Conservation (phyloP, 2,113 vertebrate genomes). For the Centropus bengalensis region DNA sequence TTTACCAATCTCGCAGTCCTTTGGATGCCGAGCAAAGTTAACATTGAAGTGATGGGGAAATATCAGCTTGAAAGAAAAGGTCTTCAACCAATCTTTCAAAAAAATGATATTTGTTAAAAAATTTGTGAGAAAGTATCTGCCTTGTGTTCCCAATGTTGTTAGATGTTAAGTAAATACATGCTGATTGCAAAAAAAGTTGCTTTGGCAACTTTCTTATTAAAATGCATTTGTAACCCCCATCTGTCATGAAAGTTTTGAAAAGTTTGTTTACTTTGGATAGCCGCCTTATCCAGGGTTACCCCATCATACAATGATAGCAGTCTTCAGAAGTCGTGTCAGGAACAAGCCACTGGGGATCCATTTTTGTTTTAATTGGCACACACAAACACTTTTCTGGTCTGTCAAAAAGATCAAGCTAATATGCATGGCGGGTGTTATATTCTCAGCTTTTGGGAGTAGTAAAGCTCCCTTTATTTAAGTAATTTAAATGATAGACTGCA, state of each 20-base stretch:
- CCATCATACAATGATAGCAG: slow-evolving; percentile 85
- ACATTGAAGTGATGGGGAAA: slow-evolving; percentile 69
- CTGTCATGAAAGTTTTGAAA: slow-evolving; percentile 85
- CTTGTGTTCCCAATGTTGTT: slow-evolving; percentile 82
- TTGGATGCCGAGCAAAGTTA: slow-evolving; percentile 72
- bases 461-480: slow-evolving; percentile 88
- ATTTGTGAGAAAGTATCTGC: slow-evolving; percentile 81
- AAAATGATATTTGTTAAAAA: slow-evolving; percentile 76
- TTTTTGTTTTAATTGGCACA: slow-evolving; percentile 87
- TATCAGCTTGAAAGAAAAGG: slow-evolving; percentile 76
- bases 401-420: slow-evolving; percentile 85
- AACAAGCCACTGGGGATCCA: slow-evolving; percentile 82
- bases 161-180: slow-evolving; percentile 86
- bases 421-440: slow-evolving; percentile 84
- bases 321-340: slow-evolving; percentile 81
- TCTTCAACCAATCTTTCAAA: slow-evolving; percentile 77
- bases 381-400: slow-evolving; percentile 82
- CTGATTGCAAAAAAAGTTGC: slow-evolving; percentile 79
- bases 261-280: slow-evolving; percentile 87
- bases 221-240: slow-evolving; percentile 84
- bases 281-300: slow-evolving; percentile 81
- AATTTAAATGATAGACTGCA: slow-evolving; percentile 87
- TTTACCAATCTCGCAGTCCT: slow-evolving; percentile 65
- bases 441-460: slow-evolving; percentile 84
- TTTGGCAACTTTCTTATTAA: slow-evolving; percentile 86